Base-by-base conservation (phyloP, 2,113 vertebrate genomes). In the Nycticorax nycticorax region DNA sequence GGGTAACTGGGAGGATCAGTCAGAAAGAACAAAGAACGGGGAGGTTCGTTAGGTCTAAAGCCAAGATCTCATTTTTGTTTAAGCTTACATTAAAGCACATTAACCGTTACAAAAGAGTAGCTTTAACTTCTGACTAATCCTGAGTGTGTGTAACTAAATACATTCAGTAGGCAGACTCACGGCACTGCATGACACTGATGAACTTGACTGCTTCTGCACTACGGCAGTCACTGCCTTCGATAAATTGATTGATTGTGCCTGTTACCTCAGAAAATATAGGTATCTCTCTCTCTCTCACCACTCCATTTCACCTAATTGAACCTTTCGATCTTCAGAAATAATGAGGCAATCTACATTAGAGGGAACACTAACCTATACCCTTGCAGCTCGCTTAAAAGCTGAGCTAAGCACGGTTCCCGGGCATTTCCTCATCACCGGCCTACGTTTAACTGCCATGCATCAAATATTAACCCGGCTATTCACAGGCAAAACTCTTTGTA, bases 221-320 rank as follows among this genome's bases (percentile, higher is more conserved):
- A 8, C 0, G 0, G 39, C 53, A 88, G 56, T 3, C 12, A 33
- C 21, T 2, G 14, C 3, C 45, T 56, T 56, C 64, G 39, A 41
- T 43, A 59, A 73, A 88, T 52, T 28, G 50, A 87, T 43, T 30
- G 26, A 72, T 20, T 53, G 18, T 24, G 53, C 20, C 43, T 30
- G 32, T 22, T 84, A 84, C 35, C 48, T 15, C 47, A 73, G 59
- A 60, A 66, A 60, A 47, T 9, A 6, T 13, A n/a, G 7, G 28
- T 20, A 12, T 11, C 22, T 9, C 2, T 0, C 18, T 0, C 18
- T 14, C 53, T 8, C 55, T 43, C 63, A 50, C 7, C 8, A 62
- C 77, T 28, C 35, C 56, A 76, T 37, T 85, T 85, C 50, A 52
- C 41, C 33, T 47, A 66, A 93, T 3, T 39, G 77, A 45, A 52